Evolutionary conservation across 2,888 invertebrate species (phyloP), one percentile per base, ranked within the genome.

Genomic region (Oligia strigilis): DNA sequence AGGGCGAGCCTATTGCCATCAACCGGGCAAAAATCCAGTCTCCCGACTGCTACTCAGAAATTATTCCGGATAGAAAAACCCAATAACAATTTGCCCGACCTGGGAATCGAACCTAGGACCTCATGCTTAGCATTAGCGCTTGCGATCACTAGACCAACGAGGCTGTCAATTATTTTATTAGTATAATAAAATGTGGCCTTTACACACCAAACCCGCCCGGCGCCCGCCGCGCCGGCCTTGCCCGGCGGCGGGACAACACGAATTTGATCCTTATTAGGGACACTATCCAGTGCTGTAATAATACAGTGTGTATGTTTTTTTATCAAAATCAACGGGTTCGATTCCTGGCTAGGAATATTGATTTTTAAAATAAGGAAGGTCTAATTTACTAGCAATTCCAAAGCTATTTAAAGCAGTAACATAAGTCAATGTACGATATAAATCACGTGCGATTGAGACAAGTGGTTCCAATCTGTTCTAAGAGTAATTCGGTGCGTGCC

Each of bases 401-500:
- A 40, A 43, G 72, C 74, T 80, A 84, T 74, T 83, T 85, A 74
- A 77, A 77, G 19, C 72, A 29, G 29, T 1, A 74, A 74, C 74
- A 65, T 66, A 78, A 75, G 82, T 82, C 75, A 75, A 67, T 66
- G 82, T 74, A 69, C 66, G 55, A 62, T 75, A 67, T 85, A 82
- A 87, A 87, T 87, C 83, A 85, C 83, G 79, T 78, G 80, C 70
- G 77, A 83, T 81, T 78, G 74, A 73, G 75, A 84, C 84, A 85
- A 87, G 81, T 75, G 82, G 74, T 66, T 81, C 75, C 90, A 88
- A 87, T 91, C 85, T 88, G 82, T 78, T 76, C 75, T 81, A 82
- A 83, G 60, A 86, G 87, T 75, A 73, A 83, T 83, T 86, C 70
- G 77, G 81, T 80, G 88, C 88, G 89, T 90, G 91, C 91, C 90